phyloP scores from a whole-genome alignment of 2,888 invertebrate genomes.

The Euplagia quadripunctaria region DNA sequence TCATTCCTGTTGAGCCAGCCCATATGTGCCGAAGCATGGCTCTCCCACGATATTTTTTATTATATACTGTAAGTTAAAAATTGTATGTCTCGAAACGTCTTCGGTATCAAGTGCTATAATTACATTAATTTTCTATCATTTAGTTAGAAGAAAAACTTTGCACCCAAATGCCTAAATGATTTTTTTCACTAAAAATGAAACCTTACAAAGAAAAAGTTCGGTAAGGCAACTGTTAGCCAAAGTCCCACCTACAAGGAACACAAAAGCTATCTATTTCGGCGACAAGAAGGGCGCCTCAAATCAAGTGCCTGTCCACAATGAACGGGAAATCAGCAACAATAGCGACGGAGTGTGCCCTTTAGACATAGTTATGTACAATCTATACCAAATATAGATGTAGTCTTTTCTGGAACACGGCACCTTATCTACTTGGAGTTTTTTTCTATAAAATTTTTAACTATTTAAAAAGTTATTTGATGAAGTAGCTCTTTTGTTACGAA shows the following conservation, averaged over 20 bases:
- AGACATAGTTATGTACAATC: conserved; percentile 17
- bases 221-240: conserved; percentile 26
- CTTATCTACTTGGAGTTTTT: conserved; percentile 14
- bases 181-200: background rate
- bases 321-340: conserved; percentile 56
- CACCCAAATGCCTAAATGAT: too few species aligned
- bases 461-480: background rate
- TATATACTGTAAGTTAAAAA: too few species aligned
- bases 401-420: conserved; percentile 7
- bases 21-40: too few species aligned
- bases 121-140: too few species aligned
- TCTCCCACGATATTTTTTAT: too few species aligned
- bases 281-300: conserved; percentile 48
- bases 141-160: too few species aligned
- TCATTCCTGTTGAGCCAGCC: too few species aligned
- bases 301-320: conserved; percentile 54
- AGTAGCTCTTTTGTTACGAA: background rate
- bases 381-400: conserved; percentile 11
- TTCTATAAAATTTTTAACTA: background rate
- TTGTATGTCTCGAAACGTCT: too few species aligned
- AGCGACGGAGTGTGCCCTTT: conserved; percentile 49
- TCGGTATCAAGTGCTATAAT: too few species aligned
- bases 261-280: conserved; percentile 51
- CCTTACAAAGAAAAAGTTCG: conserved; percentile 1
- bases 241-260: conserved; percentile 33